A percentile compares a stretch with the other conserved stretches of the same genome.
phyloP scores from a whole-genome alignment of 2,113 vertebrate species.

The Rattus rattus region DNA sequence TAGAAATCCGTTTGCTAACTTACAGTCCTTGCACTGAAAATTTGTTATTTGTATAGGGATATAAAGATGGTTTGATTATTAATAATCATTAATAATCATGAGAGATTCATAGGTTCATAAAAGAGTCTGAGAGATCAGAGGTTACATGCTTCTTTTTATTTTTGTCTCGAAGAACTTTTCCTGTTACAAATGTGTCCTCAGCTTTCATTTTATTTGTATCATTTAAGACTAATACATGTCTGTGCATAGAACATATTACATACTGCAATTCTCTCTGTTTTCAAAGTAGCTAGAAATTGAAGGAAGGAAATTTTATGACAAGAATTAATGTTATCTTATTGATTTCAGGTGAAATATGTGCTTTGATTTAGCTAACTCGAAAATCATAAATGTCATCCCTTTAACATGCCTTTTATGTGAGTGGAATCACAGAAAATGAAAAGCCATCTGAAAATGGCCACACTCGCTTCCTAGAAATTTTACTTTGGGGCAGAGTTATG shows the following conservation, averaged over 20 bases:
- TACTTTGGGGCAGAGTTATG: constrained; percentile 45
- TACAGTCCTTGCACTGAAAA: constrained; percentile 7
- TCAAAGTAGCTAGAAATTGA: constrained; percentile 20
- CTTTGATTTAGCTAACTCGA: constrained; percentile 53
- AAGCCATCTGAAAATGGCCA: constrained; percentile 3
- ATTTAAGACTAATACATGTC: neutral
- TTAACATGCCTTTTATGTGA: constrained; percentile 6
- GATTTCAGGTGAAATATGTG: constrained; percentile 42
- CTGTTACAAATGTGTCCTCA: constrained; percentile 25
- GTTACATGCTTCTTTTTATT: constrained; percentile 5
- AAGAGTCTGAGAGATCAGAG: neutral
- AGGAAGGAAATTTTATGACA: constrained; percentile 66
- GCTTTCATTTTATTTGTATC: constrained; percentile 30
- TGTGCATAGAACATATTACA: neutral
- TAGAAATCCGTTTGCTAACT: constrained; percentile 59
- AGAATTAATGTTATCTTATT: neutral
- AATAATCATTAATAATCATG: constrained; percentile 54
- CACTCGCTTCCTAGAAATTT: neutral
- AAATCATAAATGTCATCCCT: constrained; percentile 36
- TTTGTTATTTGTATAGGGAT: constrained; percentile 55
- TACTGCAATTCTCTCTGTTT: constrained; percentile 42
- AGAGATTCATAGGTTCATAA: constrained; percentile 54
- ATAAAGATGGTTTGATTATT: constrained; percentile 45
- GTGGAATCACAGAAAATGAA: constrained; percentile 27
- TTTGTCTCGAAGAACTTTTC: constrained; percentile 64